Evolutionary conservation across 2,888 invertebrate genomes (phyloP), one percentile per base, ranked within the genome.

Genomic region (Diarsia rubi): DNA sequence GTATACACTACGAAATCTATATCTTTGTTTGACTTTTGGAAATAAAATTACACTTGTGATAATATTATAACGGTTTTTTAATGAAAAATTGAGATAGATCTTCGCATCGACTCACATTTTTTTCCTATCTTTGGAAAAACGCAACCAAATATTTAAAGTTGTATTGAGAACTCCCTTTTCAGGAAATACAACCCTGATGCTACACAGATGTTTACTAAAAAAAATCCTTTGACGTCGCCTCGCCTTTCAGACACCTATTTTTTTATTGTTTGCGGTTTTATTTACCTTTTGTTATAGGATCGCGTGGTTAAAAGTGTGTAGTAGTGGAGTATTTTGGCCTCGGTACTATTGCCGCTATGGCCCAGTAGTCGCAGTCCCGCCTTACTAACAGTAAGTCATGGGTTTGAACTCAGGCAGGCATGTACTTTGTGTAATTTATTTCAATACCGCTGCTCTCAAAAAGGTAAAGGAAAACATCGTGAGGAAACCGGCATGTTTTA

Each of bases 141-240:
- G 11, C 27, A 31, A 42, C 12, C 9, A 12, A 16, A 12, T 2
- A 57, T 73, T 42, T 27, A 8, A 44, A 59, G 49, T 42, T 12
- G 12, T 2, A 42, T 3, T 62, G n/a, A 62, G 4, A 42, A 62
- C 3, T 44, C 37, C 5, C 44, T 66, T 75, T 75, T 75, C 59
- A 24, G 31, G 19, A 66, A 75, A 66, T 24, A 31, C 42, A 12
- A 31, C 8, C 3, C n/a, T 42, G 21, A 24, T 31, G 3, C 8
- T 27, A 2, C 44, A 59, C 24, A 44, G 21, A 3, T 24, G 8
- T 59, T 47, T 44, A 44, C 47, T 49, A 6, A 59, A 65, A 59
- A 64, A 69, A 59, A 6, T 16, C 24, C 75, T 75, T 75, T 75
- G 66, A 75, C 14, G 11, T 44, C 24, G 44, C 12, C 0, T 60